These are phyloP conservation scores for Pseudomugil gertrudae DNA, from an alignment of 2,797 vertebrate genomes.

Conservation along the genomic window DNA sequence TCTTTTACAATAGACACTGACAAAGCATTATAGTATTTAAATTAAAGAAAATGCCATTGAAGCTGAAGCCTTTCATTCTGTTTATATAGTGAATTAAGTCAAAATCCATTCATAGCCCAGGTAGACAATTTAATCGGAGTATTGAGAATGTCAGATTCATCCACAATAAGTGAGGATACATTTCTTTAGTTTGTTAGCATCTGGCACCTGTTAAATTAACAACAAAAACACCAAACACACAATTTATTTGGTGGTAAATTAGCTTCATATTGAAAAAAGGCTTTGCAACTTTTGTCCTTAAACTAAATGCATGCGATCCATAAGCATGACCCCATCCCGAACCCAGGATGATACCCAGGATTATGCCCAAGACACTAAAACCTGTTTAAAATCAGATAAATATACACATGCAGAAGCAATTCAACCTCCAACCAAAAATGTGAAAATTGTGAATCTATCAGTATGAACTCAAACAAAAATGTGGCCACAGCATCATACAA, in stretches of 20 bases:
- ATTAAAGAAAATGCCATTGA: neutral
- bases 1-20: neutral
- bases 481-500: neutral
- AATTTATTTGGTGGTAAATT: too few relatives aligned
- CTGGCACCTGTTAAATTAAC: too few relatives aligned
- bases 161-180: neutral
- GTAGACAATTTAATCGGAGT: neutral
- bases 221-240: too few relatives aligned
- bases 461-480: slow-evolving; percentile 17
- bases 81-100: neutral
- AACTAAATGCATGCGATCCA: too few relatives aligned
- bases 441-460: slow-evolving; percentile 10
- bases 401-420: too few relatives aligned
- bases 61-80: neutral
- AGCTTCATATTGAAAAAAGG: too few relatives aligned
- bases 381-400: too few relatives aligned
- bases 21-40: neutral
- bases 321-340: too few relatives aligned
- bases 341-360: too few relatives aligned
- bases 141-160: neutral
- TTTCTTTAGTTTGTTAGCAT: neutral
- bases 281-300: too few relatives aligned
- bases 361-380: too few relatives aligned
- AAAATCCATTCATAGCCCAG: neutral
- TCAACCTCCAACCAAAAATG: too few relatives aligned